Evolutionary conservation across 2,113 vertebrate genomes (phyloP).

Genomic region (Sula dactylatra): DNA sequence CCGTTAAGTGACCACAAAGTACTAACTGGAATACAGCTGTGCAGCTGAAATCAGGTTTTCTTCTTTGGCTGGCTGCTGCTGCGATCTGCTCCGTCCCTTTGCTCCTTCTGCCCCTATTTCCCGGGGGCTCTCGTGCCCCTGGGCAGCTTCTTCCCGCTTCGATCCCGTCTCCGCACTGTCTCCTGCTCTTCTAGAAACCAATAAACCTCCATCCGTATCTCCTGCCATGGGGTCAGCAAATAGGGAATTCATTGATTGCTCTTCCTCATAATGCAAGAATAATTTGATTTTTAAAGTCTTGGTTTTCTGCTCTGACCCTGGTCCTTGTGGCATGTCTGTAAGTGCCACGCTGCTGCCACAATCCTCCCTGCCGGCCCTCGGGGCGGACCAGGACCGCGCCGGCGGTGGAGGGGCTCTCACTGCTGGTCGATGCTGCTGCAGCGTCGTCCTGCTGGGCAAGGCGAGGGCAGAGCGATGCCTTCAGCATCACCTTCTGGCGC

Average conservation of each 20-base stretch:
- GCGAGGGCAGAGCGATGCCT: accelerated
- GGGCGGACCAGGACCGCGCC: not conserved
- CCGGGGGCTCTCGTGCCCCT: not conserved
- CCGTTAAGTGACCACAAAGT: not conserved
- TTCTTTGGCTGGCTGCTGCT: not conserved
- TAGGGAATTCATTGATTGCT: too few species aligned
- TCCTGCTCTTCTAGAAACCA: not conserved
- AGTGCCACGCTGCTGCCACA: not conserved
- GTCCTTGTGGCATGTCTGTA: not conserved
- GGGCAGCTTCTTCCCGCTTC: accelerated
- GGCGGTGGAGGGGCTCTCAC: too few species aligned
- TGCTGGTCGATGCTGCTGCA: not conserved
- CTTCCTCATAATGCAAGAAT: not conserved
- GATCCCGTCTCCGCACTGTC: accelerated
- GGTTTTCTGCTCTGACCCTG: not conserved
- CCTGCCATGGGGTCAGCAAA: not conserved
- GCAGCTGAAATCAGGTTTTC: not conserved
- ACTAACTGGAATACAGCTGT: not conserved
- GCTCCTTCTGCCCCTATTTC: not conserved
- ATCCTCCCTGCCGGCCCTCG: not conserved
- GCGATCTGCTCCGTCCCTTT: too few species aligned
- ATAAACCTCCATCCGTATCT: not conserved
- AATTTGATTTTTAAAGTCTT: not conserved
- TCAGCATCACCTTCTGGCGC: accelerated
- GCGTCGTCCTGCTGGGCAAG: too few species aligned